Base-by-base conservation (phyloP, 2,888 invertebrate genomes). In the Chrysolina oricalcia region DNA sequence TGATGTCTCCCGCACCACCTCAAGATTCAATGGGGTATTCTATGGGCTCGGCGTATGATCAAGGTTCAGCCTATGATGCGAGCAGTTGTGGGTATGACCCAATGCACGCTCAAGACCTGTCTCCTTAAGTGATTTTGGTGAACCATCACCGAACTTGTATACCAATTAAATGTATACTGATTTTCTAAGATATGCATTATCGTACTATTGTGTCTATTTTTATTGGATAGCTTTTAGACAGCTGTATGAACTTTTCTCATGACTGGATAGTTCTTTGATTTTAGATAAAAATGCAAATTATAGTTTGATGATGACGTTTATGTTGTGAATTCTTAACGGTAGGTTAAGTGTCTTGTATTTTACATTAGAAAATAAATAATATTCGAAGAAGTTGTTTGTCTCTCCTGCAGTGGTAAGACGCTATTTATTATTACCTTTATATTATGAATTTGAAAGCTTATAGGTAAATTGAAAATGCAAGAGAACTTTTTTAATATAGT, bases 21-120 rank as follows among this genome's bases (percentile, higher is more conserved):
- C 96, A 96, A 91, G 97, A 97, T 90, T 95, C 96, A 85, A 96
- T 97, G 93, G 96, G 96, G 79, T 97, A 97, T 91, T 95, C 95
- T 83, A 95, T 97, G 93, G 96, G 96, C 79, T 96, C 97, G 87
- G 96, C 96, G 79, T 97, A 96, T 88, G 97, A 97, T 90, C 95
- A 95, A 86, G 94, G 95, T 90, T 94, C 95, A 83, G 93, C 93
- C 81, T 96, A 96, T 89, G 96, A 96, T 89, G 95, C 95, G 85
- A 94, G 95, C 89, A 94, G 95, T 89, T 95, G 96, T 93, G 96
- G 96, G 82, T 97, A 97, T 89, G 96, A 96, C 90, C 96, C 96
- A 83, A 95, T 97, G 94, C 96, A 97, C 89, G 87, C 87, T 70
- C 97, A 97, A 92, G 96, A 94, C 87, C 90, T 94, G 85, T 93